These are phyloP conservation scores for Hypanus sabinus DNA, from an alignment of 2,113 vertebrate species.

Conservation along the genomic window DNA sequence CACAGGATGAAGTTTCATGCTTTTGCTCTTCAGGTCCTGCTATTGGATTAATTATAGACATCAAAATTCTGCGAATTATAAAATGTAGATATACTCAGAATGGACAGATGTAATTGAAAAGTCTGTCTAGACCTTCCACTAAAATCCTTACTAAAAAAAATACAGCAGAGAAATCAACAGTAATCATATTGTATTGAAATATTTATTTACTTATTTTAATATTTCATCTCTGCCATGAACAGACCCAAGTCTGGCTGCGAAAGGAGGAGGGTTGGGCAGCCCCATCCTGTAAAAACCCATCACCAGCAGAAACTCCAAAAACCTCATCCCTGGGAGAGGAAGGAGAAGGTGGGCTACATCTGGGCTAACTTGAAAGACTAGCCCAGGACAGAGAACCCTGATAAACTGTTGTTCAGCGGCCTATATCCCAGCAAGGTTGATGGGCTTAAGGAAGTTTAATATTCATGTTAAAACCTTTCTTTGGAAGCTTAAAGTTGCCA, in stretches of 20 bases:
- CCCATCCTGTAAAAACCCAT: too few species aligned
- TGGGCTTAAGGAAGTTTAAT: neutral
- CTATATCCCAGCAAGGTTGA: too few species aligned
- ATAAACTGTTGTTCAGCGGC: too few species aligned
- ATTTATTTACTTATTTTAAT: neutral
- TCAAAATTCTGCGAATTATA: neutral
- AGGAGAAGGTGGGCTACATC: too few species aligned
- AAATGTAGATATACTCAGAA: neutral
- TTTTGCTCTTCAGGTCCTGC: neutral
- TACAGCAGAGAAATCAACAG: neutral
- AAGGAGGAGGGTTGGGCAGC: too few species aligned
- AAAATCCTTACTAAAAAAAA: neutral
- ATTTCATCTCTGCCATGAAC: too few species aligned
- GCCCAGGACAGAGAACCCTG: too few species aligned
- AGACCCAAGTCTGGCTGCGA: too few species aligned
- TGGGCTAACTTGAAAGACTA: too few species aligned
- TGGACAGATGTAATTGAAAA: neutral
- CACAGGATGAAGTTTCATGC: neutral
- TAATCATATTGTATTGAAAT: neutral
- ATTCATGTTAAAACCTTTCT: neutral
- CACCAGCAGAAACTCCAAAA: too few species aligned
- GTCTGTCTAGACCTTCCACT: neutral
- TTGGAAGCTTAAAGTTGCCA: neutral
- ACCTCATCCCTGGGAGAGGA: too few species aligned
- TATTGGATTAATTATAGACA: neutral